These are phyloP conservation scores for Muntiacus muntjak DNA, from an alignment of 2,113 vertebrate genomes.

Conservation along the genomic window DNA sequence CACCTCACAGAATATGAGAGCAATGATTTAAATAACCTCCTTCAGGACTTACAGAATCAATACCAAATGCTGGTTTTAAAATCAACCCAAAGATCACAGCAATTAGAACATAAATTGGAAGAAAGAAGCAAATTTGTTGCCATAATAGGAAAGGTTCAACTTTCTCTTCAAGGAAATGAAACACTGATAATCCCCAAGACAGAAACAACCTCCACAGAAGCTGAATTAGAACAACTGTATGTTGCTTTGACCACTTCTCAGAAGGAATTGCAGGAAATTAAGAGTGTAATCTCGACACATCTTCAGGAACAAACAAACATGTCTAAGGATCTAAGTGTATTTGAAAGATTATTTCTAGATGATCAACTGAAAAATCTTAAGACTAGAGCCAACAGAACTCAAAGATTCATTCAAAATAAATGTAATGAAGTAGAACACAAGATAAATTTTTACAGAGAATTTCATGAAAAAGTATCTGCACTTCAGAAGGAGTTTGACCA, in stretches of 20 bases:
- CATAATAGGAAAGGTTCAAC: constrained; percentile 83
- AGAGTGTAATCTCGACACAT: constrained; percentile 79
- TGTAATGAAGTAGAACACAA: constrained; percentile 80
- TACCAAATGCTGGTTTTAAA: constrained; percentile 84
- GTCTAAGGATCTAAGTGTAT: constrained; percentile 82
- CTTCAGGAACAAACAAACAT: constrained; percentile 81
- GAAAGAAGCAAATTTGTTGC: constrained; percentile 85
- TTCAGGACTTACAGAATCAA: constrained; percentile 81
- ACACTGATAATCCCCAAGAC: constrained; percentile 46
- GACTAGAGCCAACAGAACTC: constrained; percentile 80
- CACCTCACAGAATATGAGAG: constrained; percentile 77
- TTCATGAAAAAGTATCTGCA: constrained; percentile 72
- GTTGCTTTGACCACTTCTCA: constrained; percentile 79
- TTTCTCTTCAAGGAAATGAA: constrained; percentile 79
- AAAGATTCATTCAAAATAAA: constrained; percentile 80
- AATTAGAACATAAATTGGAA: constrained; percentile 86
- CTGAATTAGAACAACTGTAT: constrained; percentile 76
- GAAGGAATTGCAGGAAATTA: constrained; percentile 80
- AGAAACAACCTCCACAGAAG: constrained; percentile 48
- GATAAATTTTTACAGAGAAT: constrained; percentile 71
- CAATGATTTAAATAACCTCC: constrained; percentile 77
- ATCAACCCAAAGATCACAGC: constrained; percentile 80
- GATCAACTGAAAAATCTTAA: constrained; percentile 85
- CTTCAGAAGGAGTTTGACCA: constrained; percentile 81
- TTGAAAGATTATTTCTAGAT: constrained; percentile 85